phyloP scores from a whole-genome alignment of 2,113 vertebrate genomes.

The Pseudonaja textilis region DNA sequence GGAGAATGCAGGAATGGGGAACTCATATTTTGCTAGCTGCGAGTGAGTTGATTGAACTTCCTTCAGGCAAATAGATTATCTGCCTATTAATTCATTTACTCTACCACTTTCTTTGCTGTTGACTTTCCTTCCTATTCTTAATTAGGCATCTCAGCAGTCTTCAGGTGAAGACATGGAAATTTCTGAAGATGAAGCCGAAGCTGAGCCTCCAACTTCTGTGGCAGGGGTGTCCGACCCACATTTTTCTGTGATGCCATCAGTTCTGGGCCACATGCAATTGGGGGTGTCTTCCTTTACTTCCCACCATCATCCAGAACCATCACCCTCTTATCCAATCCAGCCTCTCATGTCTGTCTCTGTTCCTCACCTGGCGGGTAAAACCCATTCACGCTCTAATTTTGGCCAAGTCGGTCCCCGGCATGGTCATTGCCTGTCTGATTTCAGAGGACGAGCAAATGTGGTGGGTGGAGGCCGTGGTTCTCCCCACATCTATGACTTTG shows the following conservation, averaged over 20 bases:
- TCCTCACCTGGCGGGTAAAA: conserved; percentile 14
- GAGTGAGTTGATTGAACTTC: no score
- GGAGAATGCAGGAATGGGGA: neutral
- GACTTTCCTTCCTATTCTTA: neutral
- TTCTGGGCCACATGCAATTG: conserved; percentile 63
- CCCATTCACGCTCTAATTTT: conserved; percentile 10
- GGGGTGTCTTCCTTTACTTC: conserved; percentile 75
- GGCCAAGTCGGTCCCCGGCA: conserved; percentile 19
- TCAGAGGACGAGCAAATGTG: conserved; percentile 17
- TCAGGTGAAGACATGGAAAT: conserved; percentile 96
- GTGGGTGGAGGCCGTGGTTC: conserved; percentile 48
- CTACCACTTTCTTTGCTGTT: conserved; percentile 1
- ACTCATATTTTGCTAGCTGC: neutral
- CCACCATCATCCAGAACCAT: conserved; percentile 65
- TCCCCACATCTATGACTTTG: conserved; percentile 84
- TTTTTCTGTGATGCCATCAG: conserved; percentile 71
- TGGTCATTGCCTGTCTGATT: conserved; percentile 8
- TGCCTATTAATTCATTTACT: neutral
- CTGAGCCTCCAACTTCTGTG: conserved; percentile 61
- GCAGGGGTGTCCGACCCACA: conserved; percentile 67
- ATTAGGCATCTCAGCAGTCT: conserved; percentile 80
- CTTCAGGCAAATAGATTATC: neutral
- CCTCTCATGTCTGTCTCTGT: conserved; percentile 72
- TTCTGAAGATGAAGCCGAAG: conserved; percentile 82
- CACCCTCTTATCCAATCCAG: conserved; percentile 71